Evolutionary conservation across 2,113 vertebrate genomes (phyloP).

Genomic region (Dipodomys spectabilis): DNA sequence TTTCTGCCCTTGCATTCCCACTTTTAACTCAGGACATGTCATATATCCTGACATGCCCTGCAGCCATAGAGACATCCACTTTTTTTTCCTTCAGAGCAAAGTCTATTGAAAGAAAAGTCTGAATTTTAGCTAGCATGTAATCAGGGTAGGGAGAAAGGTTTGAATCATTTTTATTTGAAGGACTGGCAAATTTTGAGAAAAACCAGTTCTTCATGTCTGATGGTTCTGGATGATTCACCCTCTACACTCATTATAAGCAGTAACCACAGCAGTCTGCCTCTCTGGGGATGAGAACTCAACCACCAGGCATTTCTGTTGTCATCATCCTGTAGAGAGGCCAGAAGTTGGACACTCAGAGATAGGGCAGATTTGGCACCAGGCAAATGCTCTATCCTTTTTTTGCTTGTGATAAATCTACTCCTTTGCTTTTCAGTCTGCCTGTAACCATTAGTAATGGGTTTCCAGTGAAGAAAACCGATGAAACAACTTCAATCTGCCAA

Average conservation of each 20-base stretch:
- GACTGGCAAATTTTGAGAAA: neutral
- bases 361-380: accelerated
- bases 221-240: neutral
- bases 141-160: neutral
- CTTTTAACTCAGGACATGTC: neutral
- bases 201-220: neutral
- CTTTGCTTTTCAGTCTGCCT: neutral
- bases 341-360: too few relatives aligned
- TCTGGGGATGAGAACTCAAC: neutral
- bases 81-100: neutral
- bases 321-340: accelerated
- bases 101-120: neutral
- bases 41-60: neutral
- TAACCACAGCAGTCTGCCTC: neutral
- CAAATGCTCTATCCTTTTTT: neutral
- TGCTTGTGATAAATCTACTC: neutral
- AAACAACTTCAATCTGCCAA: neutral
- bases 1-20: neutral
- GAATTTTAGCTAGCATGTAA: neutral
- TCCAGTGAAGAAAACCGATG: neutral
- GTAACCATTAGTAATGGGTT: neutral
- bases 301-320: neutral
- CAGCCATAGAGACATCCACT: neutral
- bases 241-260: neutral
- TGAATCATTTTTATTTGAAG: neutral